phyloP scores from a whole-genome alignment of 2,797 vertebrate genomes.

The Ispidina picta region DNA sequence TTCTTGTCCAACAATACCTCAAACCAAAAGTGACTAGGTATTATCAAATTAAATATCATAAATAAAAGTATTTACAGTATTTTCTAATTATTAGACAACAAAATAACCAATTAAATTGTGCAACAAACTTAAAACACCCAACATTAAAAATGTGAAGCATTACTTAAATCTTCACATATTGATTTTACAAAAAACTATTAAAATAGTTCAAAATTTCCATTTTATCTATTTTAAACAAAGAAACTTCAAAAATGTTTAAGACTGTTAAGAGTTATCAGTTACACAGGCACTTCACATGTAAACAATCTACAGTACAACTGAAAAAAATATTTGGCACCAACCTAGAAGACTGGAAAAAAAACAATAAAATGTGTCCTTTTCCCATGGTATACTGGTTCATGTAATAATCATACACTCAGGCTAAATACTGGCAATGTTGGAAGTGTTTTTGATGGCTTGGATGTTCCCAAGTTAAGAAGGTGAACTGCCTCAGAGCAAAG shows the following conservation, averaged over 20 bases:
- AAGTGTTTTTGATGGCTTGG: conserved; percentile 69
- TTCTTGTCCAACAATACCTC: conserved; percentile 61
- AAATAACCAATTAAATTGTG: conserved; percentile 73
- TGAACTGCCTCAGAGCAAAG: conserved; percentile 38
- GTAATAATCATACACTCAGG: conserved; percentile 68
- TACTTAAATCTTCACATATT: conserved; percentile 74
- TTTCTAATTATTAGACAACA: conserved; percentile 69
- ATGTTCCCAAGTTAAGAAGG: conserved; percentile 36
- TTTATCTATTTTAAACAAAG: conserved; percentile 76
- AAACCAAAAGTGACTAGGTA: conserved; percentile 70
- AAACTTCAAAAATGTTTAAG: conserved; percentile 79
- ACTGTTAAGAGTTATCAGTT: conserved; percentile 80
- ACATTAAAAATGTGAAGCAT: conserved; percentile 75
- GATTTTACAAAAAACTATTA: conserved; percentile 76
- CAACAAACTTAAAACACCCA: conserved; percentile 77
- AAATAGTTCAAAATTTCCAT: conserved; percentile 77
- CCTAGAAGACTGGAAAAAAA: conserved; percentile 76
- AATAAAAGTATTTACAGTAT: conserved; percentile 81
- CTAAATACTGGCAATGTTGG: conserved; percentile 72
- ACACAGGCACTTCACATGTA: conserved; percentile 89
- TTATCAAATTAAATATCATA: conserved; percentile 84
- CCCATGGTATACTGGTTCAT: conserved; percentile 42
- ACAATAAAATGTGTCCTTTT: conserved; percentile 53
- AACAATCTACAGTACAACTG: conserved; percentile 85
- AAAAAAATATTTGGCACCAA: conserved; percentile 83